Evolutionary conservation across 37 sponge, comb jelly and placozoan genomes (phyloP).

Genomic region (Diacarnus erythraeanus): DNA sequence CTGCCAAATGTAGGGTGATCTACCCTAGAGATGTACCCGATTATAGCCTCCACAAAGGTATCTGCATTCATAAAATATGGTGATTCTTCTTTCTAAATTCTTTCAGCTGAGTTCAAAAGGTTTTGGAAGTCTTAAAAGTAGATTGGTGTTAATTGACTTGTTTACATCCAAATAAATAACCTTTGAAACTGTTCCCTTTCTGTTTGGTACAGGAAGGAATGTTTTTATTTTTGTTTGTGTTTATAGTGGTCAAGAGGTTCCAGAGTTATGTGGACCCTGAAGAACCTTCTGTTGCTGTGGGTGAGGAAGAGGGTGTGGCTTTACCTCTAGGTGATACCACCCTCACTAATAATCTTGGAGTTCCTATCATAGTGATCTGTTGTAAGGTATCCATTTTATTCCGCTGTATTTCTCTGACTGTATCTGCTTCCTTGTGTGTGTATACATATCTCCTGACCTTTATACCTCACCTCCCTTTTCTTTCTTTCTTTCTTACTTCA

Average conservation of each 20-base stretch:
- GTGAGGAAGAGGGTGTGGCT: constrained; percentile 56
- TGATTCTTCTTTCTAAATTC: too few species aligned
- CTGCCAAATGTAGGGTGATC: too few species aligned
- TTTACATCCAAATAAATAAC: too few species aligned
- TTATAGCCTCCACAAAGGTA: too few species aligned
- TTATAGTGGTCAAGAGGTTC: constrained; percentile 69
- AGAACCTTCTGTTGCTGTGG: constrained; percentile 25
- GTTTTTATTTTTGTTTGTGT: not conserved
- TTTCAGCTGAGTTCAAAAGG: too few species aligned
- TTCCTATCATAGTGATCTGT: constrained; percentile 91
- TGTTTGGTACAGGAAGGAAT: too few species aligned
- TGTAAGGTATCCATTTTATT: constrained; percentile 90
- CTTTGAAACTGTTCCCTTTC: too few species aligned
- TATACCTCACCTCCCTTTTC: not conserved
- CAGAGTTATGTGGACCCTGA: constrained; percentile 80
- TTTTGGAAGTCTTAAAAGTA: too few species aligned
- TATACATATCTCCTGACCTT: not conserved
- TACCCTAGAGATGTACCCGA: too few species aligned
- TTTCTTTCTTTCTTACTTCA: not conserved
- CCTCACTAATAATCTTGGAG: constrained; percentile 85
- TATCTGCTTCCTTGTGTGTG: not conserved
- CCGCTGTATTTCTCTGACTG: too few species aligned
- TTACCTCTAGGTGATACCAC: constrained; percentile 89
- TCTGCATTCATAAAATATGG: too few species aligned
- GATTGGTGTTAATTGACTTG: too few species aligned